Conservation (phyloP, 2,113 vertebrate species). For the Ceyx melanurus region DNA sequence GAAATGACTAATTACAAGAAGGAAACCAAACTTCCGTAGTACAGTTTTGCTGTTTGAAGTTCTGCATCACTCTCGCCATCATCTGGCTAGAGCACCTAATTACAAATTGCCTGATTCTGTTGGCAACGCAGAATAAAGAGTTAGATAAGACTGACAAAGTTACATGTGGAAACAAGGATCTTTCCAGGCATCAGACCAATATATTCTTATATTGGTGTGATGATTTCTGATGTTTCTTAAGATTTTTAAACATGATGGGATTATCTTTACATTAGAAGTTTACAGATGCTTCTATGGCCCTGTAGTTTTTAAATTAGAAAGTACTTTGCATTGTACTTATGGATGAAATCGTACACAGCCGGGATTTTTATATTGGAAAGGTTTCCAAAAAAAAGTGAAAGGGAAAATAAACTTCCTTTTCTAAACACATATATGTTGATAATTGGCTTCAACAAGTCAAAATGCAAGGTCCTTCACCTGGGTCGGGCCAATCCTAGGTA, state of each 20-base stretch:
- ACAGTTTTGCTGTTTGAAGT: neutral
- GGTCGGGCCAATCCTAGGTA: too few relatives aligned
- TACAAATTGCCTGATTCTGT: neutral
- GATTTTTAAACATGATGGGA: neutral
- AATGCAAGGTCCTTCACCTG: too few relatives aligned
- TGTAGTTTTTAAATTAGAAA: neutral
- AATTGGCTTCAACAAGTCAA: too few relatives aligned
- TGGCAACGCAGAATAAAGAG: neutral
- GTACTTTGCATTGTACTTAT: neutral
- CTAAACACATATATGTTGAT: neutral
- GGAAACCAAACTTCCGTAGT: conserved; percentile 7
- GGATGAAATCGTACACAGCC: neutral
- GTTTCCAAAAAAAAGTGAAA: neutral
- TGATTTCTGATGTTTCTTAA: neutral
- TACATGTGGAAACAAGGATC: neutral
- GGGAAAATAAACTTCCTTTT: neutral
- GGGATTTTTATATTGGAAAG: neutral
- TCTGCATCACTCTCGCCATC: neutral
- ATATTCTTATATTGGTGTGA: neutral
- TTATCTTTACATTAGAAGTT: neutral
- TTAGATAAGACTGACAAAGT: neutral
- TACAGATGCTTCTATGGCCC: neutral
- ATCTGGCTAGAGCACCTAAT: neutral
- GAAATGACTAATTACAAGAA: conserved; percentile 44
- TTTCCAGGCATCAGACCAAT: neutral